Conservation (phyloP, 1,140 invertebrate species). For the Drosophila navojoa region DNA sequence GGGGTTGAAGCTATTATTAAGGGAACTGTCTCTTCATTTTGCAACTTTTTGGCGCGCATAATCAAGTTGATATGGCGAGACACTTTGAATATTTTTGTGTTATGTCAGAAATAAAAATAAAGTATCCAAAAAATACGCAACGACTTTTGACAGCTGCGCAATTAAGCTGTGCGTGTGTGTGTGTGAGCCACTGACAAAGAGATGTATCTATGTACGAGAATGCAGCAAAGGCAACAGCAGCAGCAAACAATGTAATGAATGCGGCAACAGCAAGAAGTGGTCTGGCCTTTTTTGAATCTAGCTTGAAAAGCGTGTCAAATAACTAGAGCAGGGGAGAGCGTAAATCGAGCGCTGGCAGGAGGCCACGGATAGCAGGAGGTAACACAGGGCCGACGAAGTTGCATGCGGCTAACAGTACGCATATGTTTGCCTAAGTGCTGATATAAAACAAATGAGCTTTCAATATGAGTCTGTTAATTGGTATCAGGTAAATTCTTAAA, state of each 20-base stretch:
- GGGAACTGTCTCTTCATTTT: conserved; percentile 60
- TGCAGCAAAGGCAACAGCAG: conserved; percentile 1
- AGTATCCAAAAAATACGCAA: conserved; percentile 58
- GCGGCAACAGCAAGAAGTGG: conserved; percentile 47
- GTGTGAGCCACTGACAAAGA: conserved; percentile 27
- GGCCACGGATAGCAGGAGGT: background rate
- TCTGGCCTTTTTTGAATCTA: conserved; percentile 47
- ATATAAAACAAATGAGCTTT: conserved; percentile 78
- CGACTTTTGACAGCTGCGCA: conserved; percentile 30
- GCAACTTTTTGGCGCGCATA: conserved; percentile 72
- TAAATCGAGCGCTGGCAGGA: background rate
- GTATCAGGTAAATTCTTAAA: conserved; percentile 51
- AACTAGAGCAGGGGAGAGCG: conserved; percentile 56
- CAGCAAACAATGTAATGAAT: conserved; percentile 68
- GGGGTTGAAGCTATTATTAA: background rate
- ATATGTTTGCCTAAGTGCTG: conserved; percentile 70
- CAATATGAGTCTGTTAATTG: conserved; percentile 77
- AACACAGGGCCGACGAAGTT: background rate
- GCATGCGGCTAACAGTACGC: conserved; percentile 20
- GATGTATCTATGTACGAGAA: conserved; percentile 4
- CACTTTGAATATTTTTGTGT: conserved; percentile 59
- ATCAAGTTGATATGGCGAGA: conserved; percentile 71
- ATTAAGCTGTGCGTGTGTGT: conserved; percentile 35
- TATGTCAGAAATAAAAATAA: conserved; percentile 13
- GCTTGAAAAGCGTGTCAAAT: conserved; percentile 74